phyloP scores from a whole-genome alignment of 1,140 invertebrate species.

The Ips typographus region DNA sequence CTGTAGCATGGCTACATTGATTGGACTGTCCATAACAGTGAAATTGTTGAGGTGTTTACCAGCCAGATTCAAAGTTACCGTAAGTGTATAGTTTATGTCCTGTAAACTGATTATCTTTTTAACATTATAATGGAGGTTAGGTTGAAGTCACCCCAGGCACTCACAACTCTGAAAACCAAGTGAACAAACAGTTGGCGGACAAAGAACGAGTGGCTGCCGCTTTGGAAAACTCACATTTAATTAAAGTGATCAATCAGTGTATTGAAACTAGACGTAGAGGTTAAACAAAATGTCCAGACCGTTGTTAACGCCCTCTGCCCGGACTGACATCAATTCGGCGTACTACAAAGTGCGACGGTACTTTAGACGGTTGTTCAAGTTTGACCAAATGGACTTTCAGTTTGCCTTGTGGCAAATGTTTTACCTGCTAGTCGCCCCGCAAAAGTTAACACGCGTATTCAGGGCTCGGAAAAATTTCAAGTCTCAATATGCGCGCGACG shows the following conservation, averaged over 20 bases:
- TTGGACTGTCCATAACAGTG: constrained; percentile 85
- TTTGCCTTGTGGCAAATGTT: constrained; percentile 99
- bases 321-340: constrained; percentile 26
- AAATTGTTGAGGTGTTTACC: constrained; percentile 88
- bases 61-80: constrained; percentile 79
- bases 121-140: constrained; percentile 3
- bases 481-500: constrained; percentile 98
- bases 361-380: constrained; percentile 86
- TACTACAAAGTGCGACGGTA: constrained; percentile 66
- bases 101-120: not conserved
- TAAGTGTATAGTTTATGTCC: constrained; percentile 10
- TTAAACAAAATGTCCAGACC: constrained; percentile 31
- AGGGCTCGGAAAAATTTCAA: constrained; percentile 98
- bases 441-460: constrained; percentile 98
- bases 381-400: constrained; percentile 99
- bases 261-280: constrained; percentile 52
- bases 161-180: constrained; percentile 86
- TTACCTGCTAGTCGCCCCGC: constrained; percentile 91
- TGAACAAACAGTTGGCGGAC: constrained; percentile 97
- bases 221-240: constrained; percentile 87
- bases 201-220: constrained; percentile 98
- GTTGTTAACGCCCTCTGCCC: constrained; percentile 12
- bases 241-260: constrained; percentile 95
- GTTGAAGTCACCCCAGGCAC: constrained; percentile 91
- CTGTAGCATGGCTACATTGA: constrained; percentile 98